Percentiles rank a stretch among this genome's conserved stretches.
These are phyloP conservation scores for Caenorhabditis sulstoni DNA, from an alignment of 2,888 invertebrate species.

Conservation along the genomic window DNA sequence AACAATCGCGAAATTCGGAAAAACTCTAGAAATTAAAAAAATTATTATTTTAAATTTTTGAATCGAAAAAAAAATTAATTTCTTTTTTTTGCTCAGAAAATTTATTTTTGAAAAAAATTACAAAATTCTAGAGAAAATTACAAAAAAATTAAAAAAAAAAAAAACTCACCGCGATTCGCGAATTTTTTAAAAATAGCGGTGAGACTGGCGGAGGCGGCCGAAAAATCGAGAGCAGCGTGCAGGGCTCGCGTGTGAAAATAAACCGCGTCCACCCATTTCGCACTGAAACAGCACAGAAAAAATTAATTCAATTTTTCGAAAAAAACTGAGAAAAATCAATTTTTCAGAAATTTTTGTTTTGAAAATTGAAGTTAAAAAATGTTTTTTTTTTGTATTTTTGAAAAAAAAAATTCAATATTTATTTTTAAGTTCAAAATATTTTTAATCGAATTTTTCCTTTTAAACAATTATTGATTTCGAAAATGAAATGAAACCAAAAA, in stretches of 20 bases:
- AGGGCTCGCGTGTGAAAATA: slow-evolving; percentile 66
- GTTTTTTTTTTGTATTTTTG: not conserved
- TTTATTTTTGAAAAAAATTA: too few relatives aligned
- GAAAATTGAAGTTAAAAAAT: slow-evolving; percentile 5
- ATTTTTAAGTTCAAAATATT: too few relatives aligned
- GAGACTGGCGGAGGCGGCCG: slow-evolving; percentile 56
- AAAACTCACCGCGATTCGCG: slow-evolving; percentile 53
- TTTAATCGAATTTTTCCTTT: not conserved
- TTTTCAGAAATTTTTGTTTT: not conserved
- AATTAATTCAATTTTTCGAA: slow-evolving; percentile 1
- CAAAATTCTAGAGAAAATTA: too few relatives aligned
- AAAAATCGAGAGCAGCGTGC: slow-evolving; percentile 38
- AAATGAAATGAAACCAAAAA: slow-evolving; percentile 1
- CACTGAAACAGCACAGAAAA: too few relatives aligned
- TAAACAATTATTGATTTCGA: not conserved
- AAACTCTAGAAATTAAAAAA: too few relatives aligned
- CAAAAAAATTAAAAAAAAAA: too few relatives aligned
- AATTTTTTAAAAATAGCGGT: slow-evolving; percentile 62
- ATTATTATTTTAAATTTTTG: too few relatives aligned
- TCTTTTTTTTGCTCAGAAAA: too few relatives aligned
- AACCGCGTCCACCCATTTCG: slow-evolving; percentile 40
- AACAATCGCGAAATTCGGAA: too few relatives aligned
- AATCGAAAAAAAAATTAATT: too few relatives aligned
- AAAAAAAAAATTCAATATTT: not conserved
- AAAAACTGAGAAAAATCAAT: not conserved